Conservation (phyloP, 2,113 vertebrate species). For the Callaeas wilsoni region DNA sequence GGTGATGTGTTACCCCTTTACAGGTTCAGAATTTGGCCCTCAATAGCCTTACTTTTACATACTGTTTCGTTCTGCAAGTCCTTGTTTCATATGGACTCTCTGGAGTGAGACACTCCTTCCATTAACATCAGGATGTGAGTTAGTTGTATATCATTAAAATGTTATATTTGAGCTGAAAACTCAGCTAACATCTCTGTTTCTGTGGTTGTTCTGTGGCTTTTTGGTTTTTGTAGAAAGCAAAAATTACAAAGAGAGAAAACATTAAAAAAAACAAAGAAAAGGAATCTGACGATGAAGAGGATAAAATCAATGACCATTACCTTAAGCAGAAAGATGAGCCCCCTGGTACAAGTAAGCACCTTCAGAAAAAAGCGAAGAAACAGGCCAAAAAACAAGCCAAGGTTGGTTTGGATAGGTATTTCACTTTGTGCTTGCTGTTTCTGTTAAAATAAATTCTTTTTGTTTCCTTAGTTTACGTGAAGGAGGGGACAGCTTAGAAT, state of each 20-base stretch:
- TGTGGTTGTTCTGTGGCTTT: background rate
- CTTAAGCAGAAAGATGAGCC: conserved; percentile 72
- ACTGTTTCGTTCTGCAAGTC: background rate
- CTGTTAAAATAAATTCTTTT: background rate
- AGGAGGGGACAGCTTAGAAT: background rate
- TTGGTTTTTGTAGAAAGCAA: conserved; percentile 61
- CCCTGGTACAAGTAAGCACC: conserved; percentile 83
- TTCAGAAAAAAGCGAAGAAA: conserved; percentile 94
- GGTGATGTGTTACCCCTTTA: background rate
- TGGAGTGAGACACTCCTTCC: background rate
- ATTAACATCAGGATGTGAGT: background rate
- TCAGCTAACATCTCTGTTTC: background rate
- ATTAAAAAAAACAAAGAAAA: conserved; percentile 70
- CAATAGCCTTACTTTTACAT: background rate
- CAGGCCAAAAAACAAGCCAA: conserved; percentile 94
- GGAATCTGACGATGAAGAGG: conserved; percentile 68
- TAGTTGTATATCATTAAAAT: background rate
- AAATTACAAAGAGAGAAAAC: conserved; percentile 79
- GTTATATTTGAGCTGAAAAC: background rate
- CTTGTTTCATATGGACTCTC: background rate
- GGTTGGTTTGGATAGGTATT: conserved; percentile 69
- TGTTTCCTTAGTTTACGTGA: background rate
- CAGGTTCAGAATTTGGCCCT: background rate
- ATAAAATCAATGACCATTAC: conserved; percentile 64
- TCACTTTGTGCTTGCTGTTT: background rate